A percentile compares a stretch with the other conserved stretches of the same genome.
Evolutionary conservation across 2,797 vertebrate species (phyloP).

Genomic region (Sparidentex hasta): DNA sequence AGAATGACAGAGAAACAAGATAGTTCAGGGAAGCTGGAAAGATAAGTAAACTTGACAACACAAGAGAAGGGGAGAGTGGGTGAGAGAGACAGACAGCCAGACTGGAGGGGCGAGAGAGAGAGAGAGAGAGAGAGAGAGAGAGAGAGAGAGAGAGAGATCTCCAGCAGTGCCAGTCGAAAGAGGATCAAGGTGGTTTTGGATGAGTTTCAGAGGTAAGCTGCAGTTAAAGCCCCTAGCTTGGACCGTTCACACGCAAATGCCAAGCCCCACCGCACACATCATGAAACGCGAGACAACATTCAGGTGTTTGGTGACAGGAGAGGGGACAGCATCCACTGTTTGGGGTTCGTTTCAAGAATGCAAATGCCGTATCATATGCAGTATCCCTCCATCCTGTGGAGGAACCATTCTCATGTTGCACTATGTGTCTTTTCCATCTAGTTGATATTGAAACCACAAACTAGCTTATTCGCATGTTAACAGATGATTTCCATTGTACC

Average conservation of each 20-base stretch:
- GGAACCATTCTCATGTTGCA: slow-evolving; percentile 12
- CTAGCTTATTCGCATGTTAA: neutral
- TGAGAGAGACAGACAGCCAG: slow-evolving; percentile 48
- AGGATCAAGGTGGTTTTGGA: slow-evolving; percentile 81
- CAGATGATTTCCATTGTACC: neutral
- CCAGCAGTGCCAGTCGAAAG: slow-evolving; percentile 67
- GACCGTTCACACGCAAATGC: slow-evolving; percentile 77
- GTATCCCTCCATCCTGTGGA: slow-evolving; percentile 23
- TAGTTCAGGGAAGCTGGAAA: slow-evolving; percentile 64
- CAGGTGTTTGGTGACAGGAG: slow-evolving; percentile 62
- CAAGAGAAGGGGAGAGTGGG: slow-evolving; percentile 44
- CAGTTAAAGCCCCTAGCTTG: slow-evolving; percentile 73
- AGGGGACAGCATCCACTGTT: slow-evolving; percentile 34
- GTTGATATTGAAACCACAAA: slow-evolving; percentile 1
- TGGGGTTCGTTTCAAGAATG: slow-evolving; percentile 42
- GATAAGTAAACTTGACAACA: slow-evolving; percentile 71
- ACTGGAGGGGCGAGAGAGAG: slow-evolving; percentile 11
- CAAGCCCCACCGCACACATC: slow-evolving; percentile 64
- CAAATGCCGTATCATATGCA: slow-evolving; percentile 31
- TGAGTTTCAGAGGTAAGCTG: slow-evolving; percentile 79
- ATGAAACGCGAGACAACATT: slow-evolving; percentile 60
- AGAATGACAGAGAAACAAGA: slow-evolving; percentile 69
- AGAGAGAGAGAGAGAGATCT: slow-evolving; percentile 43
- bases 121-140: slow-evolving; percentile 2
- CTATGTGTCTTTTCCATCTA: neutral